Conservation (phyloP, 2,888 invertebrate genomes). For the Trypoxylon attenuatum region DNA sequence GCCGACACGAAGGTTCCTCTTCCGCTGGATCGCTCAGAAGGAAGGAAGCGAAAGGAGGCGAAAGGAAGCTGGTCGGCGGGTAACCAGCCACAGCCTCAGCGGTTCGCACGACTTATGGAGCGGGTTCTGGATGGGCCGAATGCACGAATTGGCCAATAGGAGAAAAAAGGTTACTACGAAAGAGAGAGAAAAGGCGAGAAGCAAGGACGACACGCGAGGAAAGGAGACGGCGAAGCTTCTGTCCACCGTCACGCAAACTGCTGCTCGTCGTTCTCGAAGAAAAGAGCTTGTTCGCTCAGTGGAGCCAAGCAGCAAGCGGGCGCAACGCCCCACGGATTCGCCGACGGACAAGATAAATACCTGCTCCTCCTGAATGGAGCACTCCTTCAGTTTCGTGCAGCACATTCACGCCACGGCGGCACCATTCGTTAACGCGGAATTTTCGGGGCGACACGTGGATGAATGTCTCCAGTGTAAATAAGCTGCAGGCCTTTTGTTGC, state of each 20-base stretch:
- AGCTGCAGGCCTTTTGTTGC: not conserved
- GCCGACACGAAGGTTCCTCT: slow-evolving; percentile 23
- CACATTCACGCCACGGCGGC: not conserved
- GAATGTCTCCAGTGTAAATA: not conserved
- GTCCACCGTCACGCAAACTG: slow-evolving; percentile 44
- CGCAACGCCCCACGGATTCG: slow-evolving; percentile 15
- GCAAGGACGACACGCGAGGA: slow-evolving; percentile 12
- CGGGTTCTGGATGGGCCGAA: slow-evolving; percentile 46
- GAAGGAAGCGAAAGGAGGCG: slow-evolving; percentile 14
- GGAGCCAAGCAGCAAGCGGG: slow-evolving; percentile 37
- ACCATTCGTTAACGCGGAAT: not conserved
- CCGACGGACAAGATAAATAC: slow-evolving; percentile 2
- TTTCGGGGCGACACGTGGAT: not conserved
- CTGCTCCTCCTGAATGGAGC: not conserved
- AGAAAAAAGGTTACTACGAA: slow-evolving; percentile 25
- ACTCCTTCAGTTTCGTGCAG: not conserved
- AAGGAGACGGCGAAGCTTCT: slow-evolving; percentile 16
- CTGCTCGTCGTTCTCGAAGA: slow-evolving; percentile 19
- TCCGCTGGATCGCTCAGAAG: slow-evolving; percentile 34
- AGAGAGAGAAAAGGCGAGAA: slow-evolving; percentile 29
- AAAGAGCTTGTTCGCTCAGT: slow-evolving; percentile 44
- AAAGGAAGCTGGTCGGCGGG: not conserved
- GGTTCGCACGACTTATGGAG: slow-evolving; percentile 44
- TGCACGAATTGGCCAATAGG: slow-evolving; percentile 42
- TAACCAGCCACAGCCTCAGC: not conserved